These are phyloP conservation scores for Aricia artaxerxes DNA, from an alignment of 2,888 invertebrate genomes.

Conservation along the genomic window DNA sequence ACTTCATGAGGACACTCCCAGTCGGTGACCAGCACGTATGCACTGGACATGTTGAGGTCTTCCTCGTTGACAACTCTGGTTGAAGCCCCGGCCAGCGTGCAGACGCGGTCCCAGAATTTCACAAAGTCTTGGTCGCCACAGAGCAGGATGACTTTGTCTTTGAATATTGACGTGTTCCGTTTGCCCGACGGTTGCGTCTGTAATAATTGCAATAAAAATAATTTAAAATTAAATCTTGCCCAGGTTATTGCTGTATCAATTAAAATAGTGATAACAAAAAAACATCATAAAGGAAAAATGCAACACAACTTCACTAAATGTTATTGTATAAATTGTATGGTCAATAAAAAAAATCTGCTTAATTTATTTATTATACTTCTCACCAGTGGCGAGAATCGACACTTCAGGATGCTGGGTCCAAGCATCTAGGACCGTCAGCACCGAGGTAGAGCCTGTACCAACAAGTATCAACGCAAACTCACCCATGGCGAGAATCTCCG, in stretches of 20 bases:
- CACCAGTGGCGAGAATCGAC: too few relatives aligned
- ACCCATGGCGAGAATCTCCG: slow-evolving; percentile 70
- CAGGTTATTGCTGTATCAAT: too few relatives aligned
- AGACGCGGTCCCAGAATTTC: slow-evolving; percentile 82
- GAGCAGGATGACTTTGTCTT: slow-evolving; percentile 73
- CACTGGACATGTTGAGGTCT: slow-evolving; percentile 70
- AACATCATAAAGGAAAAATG: too few relatives aligned
- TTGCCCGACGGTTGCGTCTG: slow-evolving; percentile 61
- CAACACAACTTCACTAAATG: too few relatives aligned
- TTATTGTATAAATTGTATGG: too few relatives aligned
- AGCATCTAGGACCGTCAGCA: background rate
- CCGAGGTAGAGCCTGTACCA: background rate
- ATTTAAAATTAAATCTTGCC: too few relatives aligned
- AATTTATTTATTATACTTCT: too few relatives aligned
- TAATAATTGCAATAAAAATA: slow-evolving; percentile 35
- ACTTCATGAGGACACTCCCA: slow-evolving; percentile 80
- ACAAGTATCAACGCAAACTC: slow-evolving; percentile 35
- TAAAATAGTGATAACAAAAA: too few relatives aligned
- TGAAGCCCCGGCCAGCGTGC: slow-evolving; percentile 78
- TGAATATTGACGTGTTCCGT: slow-evolving; percentile 62
- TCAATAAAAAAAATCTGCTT: too few relatives aligned
- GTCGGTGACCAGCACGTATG: slow-evolving; percentile 81
- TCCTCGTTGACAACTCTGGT: slow-evolving; percentile 73
- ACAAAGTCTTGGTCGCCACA: slow-evolving; percentile 78
- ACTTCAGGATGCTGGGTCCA: too few relatives aligned